Conservation (phyloP, 2,113 vertebrate species). For the Oreochromis spilurus region DNA sequence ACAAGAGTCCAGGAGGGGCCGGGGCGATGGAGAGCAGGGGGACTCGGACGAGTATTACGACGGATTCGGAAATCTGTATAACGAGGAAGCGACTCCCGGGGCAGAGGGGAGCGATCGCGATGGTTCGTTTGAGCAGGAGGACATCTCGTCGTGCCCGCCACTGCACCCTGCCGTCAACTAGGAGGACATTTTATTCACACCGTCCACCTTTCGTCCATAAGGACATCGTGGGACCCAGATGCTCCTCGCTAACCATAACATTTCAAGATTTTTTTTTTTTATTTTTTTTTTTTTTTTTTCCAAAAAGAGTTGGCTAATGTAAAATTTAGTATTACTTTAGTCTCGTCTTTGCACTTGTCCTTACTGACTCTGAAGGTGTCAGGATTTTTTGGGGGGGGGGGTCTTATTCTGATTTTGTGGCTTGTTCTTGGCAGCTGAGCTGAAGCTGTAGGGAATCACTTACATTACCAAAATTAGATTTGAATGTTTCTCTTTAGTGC, state of each 20-base stretch:
- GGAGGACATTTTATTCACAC: neutral
- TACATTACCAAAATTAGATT: neutral
- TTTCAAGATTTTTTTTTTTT: neutral
- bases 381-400: no score
- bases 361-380: neutral
- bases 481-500: neutral
- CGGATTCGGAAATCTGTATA: constrained; percentile 65
- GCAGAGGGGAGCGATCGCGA: neutral
- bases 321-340: neutral
- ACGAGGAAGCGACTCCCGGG: constrained; percentile 26
- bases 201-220: neutral
- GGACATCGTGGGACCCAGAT: neutral
- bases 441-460: neutral
- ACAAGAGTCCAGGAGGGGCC: neutral
- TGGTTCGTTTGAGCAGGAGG: neutral
- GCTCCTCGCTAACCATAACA: neutral
- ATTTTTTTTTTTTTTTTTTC: neutral
- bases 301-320: neutral
- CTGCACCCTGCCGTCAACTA: constrained; percentile 56
- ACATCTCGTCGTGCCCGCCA: constrained; percentile 56
- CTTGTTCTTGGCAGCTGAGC: neutral
- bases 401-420: neutral
- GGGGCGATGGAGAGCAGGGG: neutral
- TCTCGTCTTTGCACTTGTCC: neutral
- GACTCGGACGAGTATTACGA: constrained; percentile 68